Evolutionary conservation across 1,140 invertebrate genomes (phyloP).

Genomic region (Nixonia krombeini): DNA sequence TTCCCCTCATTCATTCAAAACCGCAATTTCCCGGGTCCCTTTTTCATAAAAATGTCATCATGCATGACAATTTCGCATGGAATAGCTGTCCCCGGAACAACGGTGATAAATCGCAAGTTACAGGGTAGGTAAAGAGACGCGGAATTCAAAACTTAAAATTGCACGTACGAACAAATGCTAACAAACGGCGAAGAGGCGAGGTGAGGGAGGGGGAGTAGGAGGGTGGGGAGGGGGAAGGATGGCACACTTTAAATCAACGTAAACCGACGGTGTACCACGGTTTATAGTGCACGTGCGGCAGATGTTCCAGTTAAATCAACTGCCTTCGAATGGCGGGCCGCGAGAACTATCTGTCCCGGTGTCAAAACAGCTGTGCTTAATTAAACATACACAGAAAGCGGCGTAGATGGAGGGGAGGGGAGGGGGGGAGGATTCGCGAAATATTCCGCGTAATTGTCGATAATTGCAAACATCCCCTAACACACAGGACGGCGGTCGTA

Average conservation of each 20-base stretch:
- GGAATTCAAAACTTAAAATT: slow-evolving; percentile 31
- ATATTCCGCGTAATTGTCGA: slow-evolving; percentile 18
- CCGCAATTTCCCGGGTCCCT: too few relatives aligned
- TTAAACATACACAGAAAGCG: slow-evolving; percentile 56
- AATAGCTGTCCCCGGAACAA: too few relatives aligned
- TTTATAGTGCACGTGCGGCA: slow-evolving; percentile 58
- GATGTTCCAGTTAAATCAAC: slow-evolving; percentile 67
- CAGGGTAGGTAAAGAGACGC: too few relatives aligned
- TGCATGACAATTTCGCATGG: too few relatives aligned
- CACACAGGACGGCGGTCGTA: slow-evolving; percentile 6
- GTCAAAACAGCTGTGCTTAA: slow-evolving; percentile 68
- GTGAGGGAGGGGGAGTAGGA: slow-evolving; percentile 12
- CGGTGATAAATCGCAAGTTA: too few relatives aligned
- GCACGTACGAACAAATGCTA: slow-evolving; percentile 22
- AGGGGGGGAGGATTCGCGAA: slow-evolving; percentile 16
- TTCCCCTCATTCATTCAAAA: too few relatives aligned
- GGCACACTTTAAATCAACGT: slow-evolving; percentile 36
- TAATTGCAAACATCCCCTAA: slow-evolving; percentile 15
- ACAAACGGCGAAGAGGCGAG: slow-evolving; percentile 2
- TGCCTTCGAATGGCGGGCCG: slow-evolving; percentile 56
- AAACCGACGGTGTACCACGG: slow-evolving; percentile 40
- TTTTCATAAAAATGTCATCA: too few relatives aligned
- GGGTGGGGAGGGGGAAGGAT: slow-evolving; percentile 7
- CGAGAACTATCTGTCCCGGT: slow-evolving; percentile 55
- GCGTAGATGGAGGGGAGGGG: slow-evolving; percentile 10